Evolutionary conservation across 2,113 vertebrate genomes (phyloP), one percentile per base, ranked within the genome.

Genomic region (Gambusia holbrooki): DNA sequence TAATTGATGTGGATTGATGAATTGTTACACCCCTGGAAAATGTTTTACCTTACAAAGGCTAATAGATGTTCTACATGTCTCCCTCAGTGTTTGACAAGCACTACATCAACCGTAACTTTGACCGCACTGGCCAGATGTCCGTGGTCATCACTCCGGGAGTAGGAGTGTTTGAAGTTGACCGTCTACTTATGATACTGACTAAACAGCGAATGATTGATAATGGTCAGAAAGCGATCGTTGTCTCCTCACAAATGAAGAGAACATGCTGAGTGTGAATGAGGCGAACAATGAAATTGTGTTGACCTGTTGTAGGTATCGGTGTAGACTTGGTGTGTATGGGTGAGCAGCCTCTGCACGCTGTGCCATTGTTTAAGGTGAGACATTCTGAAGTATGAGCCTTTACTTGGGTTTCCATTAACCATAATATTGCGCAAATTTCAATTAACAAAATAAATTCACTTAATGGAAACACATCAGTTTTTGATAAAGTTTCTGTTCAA

Each of bases 151-250:
- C 98, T 0, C 97, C 98, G 0, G 98, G 98, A 0, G 98, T 99
- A 30, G 98, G 97, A 0, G 98, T 99, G 45, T 99, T 99, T 11
- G 96, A 99, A 80, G 98, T 99, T 15, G 98, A 99, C 90, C 96
- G 98, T 0, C 94, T 98, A 0, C 96, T 99, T 17, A 99, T 99
- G 98, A 99, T 99, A 82, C 92, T 99, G 5, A 99, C 98, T 90
- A 99, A 99, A 51, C 98, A 99, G 88, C 93, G 98, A 30, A 99
- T 99, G 98, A 99, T 99, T 12, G 98, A 99, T 88, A 99, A 99
- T 0, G 98, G 98, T 99, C 91, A 93, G 25, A 29, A 40, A 40
- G 3, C 66, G 19, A 3, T 30, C 0, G 7, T 11, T 0, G 13
- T 11, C 0, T 60, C 28, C 8, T 33, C 6, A 6, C 9, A 58